These are phyloP conservation scores for Drosophila nebulosa DNA, from an alignment of 1,140 invertebrate species.

Conservation along the genomic window DNA sequence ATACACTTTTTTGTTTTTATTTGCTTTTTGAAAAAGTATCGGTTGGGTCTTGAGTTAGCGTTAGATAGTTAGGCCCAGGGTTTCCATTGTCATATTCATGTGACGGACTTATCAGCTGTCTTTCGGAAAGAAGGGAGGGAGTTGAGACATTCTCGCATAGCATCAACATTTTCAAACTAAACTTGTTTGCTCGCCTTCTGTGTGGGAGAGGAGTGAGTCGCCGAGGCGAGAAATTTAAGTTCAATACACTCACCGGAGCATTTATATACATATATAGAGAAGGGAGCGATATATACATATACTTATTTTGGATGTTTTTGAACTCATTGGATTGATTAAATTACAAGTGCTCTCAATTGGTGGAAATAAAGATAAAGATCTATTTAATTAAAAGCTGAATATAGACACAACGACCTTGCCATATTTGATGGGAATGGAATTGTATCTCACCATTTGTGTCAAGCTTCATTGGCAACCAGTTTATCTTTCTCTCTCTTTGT, in stretches of 20 bases:
- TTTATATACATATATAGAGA: slow-evolving; percentile 27
- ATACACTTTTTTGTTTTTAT: neutral
- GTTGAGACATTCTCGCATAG: slow-evolving; percentile 21
- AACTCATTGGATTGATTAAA: slow-evolving; percentile 65
- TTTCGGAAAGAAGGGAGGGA: slow-evolving; percentile 5
- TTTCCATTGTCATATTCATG: slow-evolving; percentile 43
- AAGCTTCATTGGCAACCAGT: slow-evolving; percentile 61
- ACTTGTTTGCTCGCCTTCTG: slow-evolving; percentile 65
- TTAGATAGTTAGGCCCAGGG: slow-evolving; percentile 24
- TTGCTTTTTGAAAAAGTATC: neutral
- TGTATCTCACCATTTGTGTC: slow-evolving; percentile 41
- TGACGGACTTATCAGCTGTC: slow-evolving; percentile 53
- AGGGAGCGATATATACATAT: neutral
- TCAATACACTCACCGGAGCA: slow-evolving; percentile 66
- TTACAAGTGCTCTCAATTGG: slow-evolving; percentile 27
- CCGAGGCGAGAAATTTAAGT: slow-evolving; percentile 29
- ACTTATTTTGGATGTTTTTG: slow-evolving; percentile 35
- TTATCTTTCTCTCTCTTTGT: slow-evolving; percentile 12
- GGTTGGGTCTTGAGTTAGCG: neutral
- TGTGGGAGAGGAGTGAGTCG: slow-evolving; percentile 16
- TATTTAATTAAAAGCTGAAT: slow-evolving; percentile 67
- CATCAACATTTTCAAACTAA: slow-evolving; percentile 64
- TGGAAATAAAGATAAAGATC: slow-evolving; percentile 36
- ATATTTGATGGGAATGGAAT: slow-evolving; percentile 54
- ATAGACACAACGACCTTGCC: slow-evolving; percentile 62